phyloP scores from a whole-genome alignment of 2,113 vertebrate species.

The Ornithorhynchus anatinus region DNA sequence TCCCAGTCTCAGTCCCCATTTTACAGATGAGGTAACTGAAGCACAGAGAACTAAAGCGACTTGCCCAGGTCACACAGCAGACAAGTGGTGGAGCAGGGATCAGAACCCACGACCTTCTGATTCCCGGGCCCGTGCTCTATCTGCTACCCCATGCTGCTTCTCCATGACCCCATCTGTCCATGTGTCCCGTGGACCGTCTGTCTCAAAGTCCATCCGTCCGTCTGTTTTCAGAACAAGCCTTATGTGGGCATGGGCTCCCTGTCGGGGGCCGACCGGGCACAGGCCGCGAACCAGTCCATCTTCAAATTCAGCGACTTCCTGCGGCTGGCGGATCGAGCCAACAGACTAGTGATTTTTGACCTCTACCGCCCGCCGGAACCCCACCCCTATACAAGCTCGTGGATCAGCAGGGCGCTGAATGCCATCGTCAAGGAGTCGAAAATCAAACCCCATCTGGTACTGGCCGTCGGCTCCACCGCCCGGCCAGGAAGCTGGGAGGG shows the following conservation, averaged over 20 bases:
- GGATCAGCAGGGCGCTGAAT: constrained; percentile 76
- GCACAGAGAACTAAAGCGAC: too few relatives aligned
- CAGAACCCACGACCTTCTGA: too few relatives aligned
- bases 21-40: too few relatives aligned
- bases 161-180: too few relatives aligned
- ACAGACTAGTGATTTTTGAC: constrained; percentile 83
- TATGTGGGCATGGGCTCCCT: constrained; percentile 72
- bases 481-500: neutral
- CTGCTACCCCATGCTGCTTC: too few relatives aligned
- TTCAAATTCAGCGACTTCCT: constrained; percentile 79
- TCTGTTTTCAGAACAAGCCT: constrained; percentile 75
- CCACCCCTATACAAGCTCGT: constrained; percentile 79
- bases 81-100: too few relatives aligned
- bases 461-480: neutral
- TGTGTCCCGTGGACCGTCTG: too few relatives aligned
- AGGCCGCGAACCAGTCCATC: constrained; percentile 78
- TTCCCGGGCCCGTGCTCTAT: too few relatives aligned
- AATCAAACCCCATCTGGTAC: constrained; percentile 83
- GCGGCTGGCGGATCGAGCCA: constrained; percentile 69
- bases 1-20: too few relatives aligned
- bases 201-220: too few relatives aligned
- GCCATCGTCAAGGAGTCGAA: constrained; percentile 70
- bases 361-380: constrained; percentile 78
- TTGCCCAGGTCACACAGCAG: too few relatives aligned
- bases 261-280: constrained; percentile 60